Conservation (phyloP, 1,140 invertebrate genomes). For the Lepidostoma basale region DNA sequence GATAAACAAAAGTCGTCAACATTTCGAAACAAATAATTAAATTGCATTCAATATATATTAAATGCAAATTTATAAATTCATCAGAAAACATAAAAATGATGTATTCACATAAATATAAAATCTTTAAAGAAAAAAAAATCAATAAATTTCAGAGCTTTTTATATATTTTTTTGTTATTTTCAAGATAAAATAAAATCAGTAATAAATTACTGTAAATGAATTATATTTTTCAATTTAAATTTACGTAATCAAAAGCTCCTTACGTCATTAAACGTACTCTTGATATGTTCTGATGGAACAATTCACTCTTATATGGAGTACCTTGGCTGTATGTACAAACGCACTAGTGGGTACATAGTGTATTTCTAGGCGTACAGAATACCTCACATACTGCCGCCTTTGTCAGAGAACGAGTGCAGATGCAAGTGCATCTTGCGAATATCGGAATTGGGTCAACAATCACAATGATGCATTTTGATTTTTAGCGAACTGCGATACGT, state of each 20-base stretch:
- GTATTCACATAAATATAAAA: background rate
- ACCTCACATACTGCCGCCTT: too few species aligned
- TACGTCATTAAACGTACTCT: background rate
- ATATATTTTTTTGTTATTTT: too few species aligned
- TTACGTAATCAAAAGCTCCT: background rate
- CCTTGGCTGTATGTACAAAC: too few species aligned
- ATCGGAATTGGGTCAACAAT: slow-evolving; percentile 42
- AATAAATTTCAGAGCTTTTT: too few species aligned
- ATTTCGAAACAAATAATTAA: too few species aligned
- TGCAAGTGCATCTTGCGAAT: slow-evolving; percentile 34
- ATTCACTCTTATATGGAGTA: background rate
- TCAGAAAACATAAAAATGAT: background rate
- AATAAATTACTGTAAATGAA: too few species aligned
- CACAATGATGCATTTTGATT: slow-evolving; percentile 45
- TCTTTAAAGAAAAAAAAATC: background rate
- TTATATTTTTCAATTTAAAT: background rate
- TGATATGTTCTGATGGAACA: background rate
- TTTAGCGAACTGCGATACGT: slow-evolving; percentile 3
- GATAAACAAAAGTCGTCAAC: too few species aligned
- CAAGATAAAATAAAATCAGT: too few species aligned
- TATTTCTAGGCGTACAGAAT: too few species aligned
- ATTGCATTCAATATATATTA: background rate
- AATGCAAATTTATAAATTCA: background rate
- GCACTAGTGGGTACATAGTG: too few species aligned
- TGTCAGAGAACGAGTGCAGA: slow-evolving; percentile 6